phyloP scores from a whole-genome alignment of 2,888 invertebrate genomes.

The Phengaris arion region DNA sequence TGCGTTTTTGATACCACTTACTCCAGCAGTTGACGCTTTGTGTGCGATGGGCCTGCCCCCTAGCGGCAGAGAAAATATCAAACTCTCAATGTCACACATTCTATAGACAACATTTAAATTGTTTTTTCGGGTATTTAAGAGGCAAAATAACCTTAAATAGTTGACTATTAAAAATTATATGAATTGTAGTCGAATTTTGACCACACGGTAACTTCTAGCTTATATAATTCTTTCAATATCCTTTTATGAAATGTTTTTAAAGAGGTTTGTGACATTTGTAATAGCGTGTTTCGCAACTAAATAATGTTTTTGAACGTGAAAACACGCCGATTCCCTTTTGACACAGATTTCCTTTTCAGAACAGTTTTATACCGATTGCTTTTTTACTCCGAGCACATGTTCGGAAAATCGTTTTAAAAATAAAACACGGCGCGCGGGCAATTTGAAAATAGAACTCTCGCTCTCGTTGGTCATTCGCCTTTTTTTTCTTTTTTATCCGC shows the following conservation, averaged over 20 bases:
- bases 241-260: neutral
- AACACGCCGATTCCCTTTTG: constrained; percentile 19
- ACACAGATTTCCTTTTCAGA: constrained; percentile 31
- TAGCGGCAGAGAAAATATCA: too few species aligned
- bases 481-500: constrained; percentile 60
- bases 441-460: constrained; percentile 72
- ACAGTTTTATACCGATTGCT: constrained; percentile 28
- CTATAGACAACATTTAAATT: too few species aligned
- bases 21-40: too few species aligned
- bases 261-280: neutral
- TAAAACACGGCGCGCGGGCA: constrained; percentile 58
- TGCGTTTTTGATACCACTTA: too few species aligned
- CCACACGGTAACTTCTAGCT: neutral
- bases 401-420: constrained; percentile 51
- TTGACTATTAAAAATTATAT: too few species aligned
- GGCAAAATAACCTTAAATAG: too few species aligned
- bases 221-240: neutral
- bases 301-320: constrained; percentile 13
- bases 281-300: neutral
- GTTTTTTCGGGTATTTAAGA: too few species aligned
- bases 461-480: constrained; percentile 58
- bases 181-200: too few species aligned
- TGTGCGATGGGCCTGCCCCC: too few species aligned
- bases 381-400: constrained; percentile 45
- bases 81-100: too few species aligned